Evolutionary conservation across 2,888 invertebrate species (phyloP).

Genomic region (Julus scanicus): DNA sequence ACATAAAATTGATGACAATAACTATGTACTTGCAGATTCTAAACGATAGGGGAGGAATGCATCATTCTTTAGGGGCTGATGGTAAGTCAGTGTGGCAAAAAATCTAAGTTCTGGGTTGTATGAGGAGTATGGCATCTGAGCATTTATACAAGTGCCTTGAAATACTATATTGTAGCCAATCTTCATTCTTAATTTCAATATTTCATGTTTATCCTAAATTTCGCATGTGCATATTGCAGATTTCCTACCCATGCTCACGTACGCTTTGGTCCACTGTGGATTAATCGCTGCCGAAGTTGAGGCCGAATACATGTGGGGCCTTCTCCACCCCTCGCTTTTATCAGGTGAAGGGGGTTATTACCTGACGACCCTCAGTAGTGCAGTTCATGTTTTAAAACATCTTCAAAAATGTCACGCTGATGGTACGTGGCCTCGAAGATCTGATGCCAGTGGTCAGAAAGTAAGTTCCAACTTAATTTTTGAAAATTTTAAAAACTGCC

Average conservation of each 20-base stretch:
- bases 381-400: constrained; percentile 87
- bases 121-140: too few species aligned
- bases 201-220: neutral
- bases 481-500: neutral
- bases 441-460: neutral
- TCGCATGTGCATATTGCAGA: constrained; percentile 68
- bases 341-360: constrained; percentile 96
- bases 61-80: constrained; percentile 60
- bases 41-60: constrained; percentile 59
- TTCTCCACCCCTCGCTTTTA: constrained; percentile 88
- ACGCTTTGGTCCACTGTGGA: constrained; percentile 88
- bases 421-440: constrained; percentile 6
- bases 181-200: constrained; percentile 5
- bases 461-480: neutral
- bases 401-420: constrained; percentile 64
- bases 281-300: constrained; percentile 94
- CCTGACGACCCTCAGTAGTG: constrained; percentile 91
- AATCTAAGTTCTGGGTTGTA: too few species aligned
- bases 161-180: neutral
- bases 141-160: neutral
- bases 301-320: constrained; percentile 94
- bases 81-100: constrained; percentile 56
- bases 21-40: constrained; percentile 58
- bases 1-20: neutral
- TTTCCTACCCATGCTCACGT: constrained; percentile 89